Base-by-base conservation (phyloP, 1,140 invertebrate species). In the Lucilia sericata region DNA sequence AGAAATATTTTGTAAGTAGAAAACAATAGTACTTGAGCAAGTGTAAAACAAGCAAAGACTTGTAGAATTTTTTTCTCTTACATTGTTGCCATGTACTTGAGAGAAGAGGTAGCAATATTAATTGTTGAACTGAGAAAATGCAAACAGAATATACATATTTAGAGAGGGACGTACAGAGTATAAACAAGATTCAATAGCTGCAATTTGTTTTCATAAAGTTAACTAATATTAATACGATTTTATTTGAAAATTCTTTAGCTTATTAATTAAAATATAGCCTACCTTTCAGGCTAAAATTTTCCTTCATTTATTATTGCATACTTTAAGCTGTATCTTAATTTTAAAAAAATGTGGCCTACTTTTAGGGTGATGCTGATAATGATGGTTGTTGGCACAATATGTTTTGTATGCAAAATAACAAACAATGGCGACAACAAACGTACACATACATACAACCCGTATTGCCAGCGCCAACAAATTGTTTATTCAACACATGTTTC, bases 401-500 rank as follows among this genome's bases (percentile, higher is more conserved):
- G 42, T 42, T 42, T 9, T 70, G 19, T 9, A 70, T 70, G 19
- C 65, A 70, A 70, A 55, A 8, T 21, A 21, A 70, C n/a, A 25
- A 17, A 70, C 7, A 21, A 21, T 70, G 21, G 19, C 19, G 65
- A 21, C 51, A 42, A 42, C 42, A 42, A 7, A 8, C 42, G 10
- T 42, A 2, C 13, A n/a, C 42, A 7, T 10, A 8, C 42, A 42
- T 42, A 13, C 51, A n/a, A 55, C 51, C 51, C 51, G 51, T 70
- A 70, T 30, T 70, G 65, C 65, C 65, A 70, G 8, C 19, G 65
- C 65, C 65, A 70, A 70, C 65, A 70, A 70, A 70, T 70, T 70
- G 65, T 70, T 70, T 70, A 70, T 70, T 70, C 65, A 70, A 70
- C 65, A 70, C 65, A 70, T 70, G 65, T 70, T 70, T 70, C 65